A percentile compares a stretch with the other conserved stretches of the same genome.
Evolutionary conservation across 2,888 invertebrate genomes (phyloP).

Genomic region (Cynaeus angustus): DNA sequence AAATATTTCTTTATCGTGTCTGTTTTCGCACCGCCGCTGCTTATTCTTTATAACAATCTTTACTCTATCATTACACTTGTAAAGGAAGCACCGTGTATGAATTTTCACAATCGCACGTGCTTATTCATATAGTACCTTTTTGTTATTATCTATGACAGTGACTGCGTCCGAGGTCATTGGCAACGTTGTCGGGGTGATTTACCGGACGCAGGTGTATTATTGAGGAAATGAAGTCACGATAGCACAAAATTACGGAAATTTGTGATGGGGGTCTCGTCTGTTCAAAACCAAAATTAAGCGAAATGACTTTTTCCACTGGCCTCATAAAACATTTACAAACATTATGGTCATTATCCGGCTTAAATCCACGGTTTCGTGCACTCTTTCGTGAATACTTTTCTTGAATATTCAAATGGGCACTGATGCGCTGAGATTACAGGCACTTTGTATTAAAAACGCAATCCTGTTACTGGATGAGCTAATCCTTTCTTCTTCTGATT

Average conservation of each 20-base stretch:
- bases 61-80: neutral
- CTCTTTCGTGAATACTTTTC: constrained; percentile 19
- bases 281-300: neutral
- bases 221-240: constrained; percentile 57
- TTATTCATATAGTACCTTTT: constrained; percentile 47
- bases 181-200: constrained; percentile 56
- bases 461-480: constrained; percentile 5
- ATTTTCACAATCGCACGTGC: constrained; percentile 44
- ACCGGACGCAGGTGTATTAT: constrained; percentile 57
- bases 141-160: constrained; percentile 52
- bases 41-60: neutral
- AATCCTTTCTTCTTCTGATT: constrained; percentile 5
- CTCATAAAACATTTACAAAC: neutral
- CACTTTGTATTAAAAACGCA: constrained; percentile 3
- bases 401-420: constrained; percentile 40
- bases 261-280: constrained; percentile 24
- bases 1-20: no score
- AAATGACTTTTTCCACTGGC: neutral
- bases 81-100: constrained; percentile 42
- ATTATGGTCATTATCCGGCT: neutral
- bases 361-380: constrained; percentile 7
- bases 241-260: constrained; percentile 49
- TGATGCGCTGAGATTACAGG: constrained; percentile 32
- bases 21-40: neutral
- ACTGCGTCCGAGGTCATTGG: constrained; percentile 60